Base-by-base conservation (phyloP, 1,140 invertebrate species). In the Plectrocnemia conspersa region DNA sequence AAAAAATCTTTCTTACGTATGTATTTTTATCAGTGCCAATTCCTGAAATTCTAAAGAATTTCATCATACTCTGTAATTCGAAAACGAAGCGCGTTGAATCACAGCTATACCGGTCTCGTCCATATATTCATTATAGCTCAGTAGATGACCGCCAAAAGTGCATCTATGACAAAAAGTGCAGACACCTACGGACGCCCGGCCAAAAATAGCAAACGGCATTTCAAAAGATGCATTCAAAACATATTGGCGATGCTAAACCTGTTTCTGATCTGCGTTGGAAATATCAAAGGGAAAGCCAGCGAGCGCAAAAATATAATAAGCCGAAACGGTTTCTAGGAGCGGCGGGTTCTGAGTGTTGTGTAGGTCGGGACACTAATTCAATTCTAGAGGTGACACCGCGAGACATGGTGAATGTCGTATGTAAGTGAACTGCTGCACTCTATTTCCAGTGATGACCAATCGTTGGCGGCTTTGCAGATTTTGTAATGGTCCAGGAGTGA, bases 341-440 rank as follows among this genome's bases (percentile, higher is more conserved):
- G n/a, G n/a, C 6, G 1, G 11, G 16, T 21, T 35, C 11, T 38
- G 27, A 11, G 25, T 11, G 46, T 24, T 52, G 55, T 57, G 48
- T 57, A 57, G 55, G 55, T 52, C 36, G 55, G 48, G 33, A 18
- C 46, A 49, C 35, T 49, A 57, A 52, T 57, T 46, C 35, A 48
- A 22, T 52, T 38, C 45, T 52, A 47, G 55, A 57, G 55, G 55
- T 57, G 55, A 57, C 55, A 57, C 48, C 52, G n/a, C n/a, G n/a
- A 35, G 47, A 45, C 46, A 46, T 27, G 46, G 55, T 57, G 55
- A 57, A 57, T 57, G 55, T 57, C 55, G 55, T 38, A 36, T 45
- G 55, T 52, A 57, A 57, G 55, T 57, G 55, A 57, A 57, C 55
- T 57, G n/a, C n/a, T n/a, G 48, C 55, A 52, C 40, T 50, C 55